Evolutionary conservation across 1,140 invertebrate species (phyloP), one percentile per base, ranked within the genome.

Genomic region (Colletes gigas): DNA sequence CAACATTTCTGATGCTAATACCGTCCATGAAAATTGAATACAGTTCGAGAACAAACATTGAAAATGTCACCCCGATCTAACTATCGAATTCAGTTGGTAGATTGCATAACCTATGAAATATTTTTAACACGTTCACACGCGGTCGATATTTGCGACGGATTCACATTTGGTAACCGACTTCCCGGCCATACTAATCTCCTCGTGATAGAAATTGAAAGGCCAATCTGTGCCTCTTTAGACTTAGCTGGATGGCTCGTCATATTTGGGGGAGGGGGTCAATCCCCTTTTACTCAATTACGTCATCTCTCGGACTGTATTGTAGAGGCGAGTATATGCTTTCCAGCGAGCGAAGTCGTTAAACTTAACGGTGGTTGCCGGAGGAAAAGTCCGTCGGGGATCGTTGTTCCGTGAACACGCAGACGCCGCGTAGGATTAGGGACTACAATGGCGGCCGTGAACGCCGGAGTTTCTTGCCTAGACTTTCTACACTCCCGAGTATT

Each of bases 201-300:
- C 73, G 60, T 73, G 54, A 57, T 65, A 79, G 77, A 79, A 79
- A 79, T 60, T 79, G 77, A 79, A 79, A 79, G 77, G 77, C 50
- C 77, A 79, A 66, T 73, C 77, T 73, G 70, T 55, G 77, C 69
- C 77, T 78, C 39, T 10, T 50, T 19, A 19, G 65, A 44, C 30
- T n/a, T 52, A 52, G 8, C 59, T 39, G 60, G 60, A 79, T 79
- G 47, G 77, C 69, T 66, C 69, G 77, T 73, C 77, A 73, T 79
- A 79, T 79, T 79, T 73, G 60, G 77, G 60, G 70, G 70, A 66
- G 77, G 77, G 77, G 60, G 70, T 65, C 70, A 73, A 73, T 79
- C 77, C 77, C 77, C 70, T 79, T 79, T 79, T 79, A 79, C 77
- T 79, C 77, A 65, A 72, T 79, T 79, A 79, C 77, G 77, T 79